Base-by-base conservation (phyloP, 2,113 vertebrate genomes). In the Sminthopsis crassicaudata region DNA sequence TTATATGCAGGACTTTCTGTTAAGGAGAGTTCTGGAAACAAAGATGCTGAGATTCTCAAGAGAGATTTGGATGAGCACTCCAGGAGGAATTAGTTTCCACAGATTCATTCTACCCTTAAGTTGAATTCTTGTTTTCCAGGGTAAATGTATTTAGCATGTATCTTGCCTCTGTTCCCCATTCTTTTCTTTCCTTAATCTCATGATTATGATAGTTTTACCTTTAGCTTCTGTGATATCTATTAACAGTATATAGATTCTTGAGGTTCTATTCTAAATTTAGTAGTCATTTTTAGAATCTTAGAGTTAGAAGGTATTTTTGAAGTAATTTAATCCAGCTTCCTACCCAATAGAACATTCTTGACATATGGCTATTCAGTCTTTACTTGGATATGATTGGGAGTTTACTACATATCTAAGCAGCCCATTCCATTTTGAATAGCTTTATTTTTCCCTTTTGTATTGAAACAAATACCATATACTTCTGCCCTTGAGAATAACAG, bases 1-100 rank as follows among this genome's bases (percentile, higher is more conserved):
- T 94, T 24, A 53, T 25, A 57, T 76, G 30, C 36, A 36, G 8
- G 53, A 93, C 22, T 94, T 96, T 95, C 92, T 93, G 1, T 46
- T 53, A n/a, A 67, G 60, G 60, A 42, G 89, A 22, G 51, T 0
- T 1, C 0, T 53, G 92, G 53, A 96, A 92, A 93, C 23, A 16
- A 92, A 12, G 16, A 9, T 14, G 8, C 50, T 93, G 0, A 1
- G 10, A 52, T 93, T 92, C 95, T 89, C 0, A 51, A 92, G 94
- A 46, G n/a, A 76, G 27, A 30, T 53, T 94, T n/a, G 8, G 9
- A 2, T 94, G 26, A 48, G 89, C 92, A 93, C 91, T 89, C 91
- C 23, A 52, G n/a, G 36, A 24, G 51, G 91, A 88, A 24, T 48
- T 26, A 23, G 46, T 51, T 8, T 53, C 53, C 60, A 42, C 52